These are phyloP conservation scores for Phoxinus phoxinus DNA, from an alignment of 2,113 vertebrate species.

Conservation along the genomic window DNA sequence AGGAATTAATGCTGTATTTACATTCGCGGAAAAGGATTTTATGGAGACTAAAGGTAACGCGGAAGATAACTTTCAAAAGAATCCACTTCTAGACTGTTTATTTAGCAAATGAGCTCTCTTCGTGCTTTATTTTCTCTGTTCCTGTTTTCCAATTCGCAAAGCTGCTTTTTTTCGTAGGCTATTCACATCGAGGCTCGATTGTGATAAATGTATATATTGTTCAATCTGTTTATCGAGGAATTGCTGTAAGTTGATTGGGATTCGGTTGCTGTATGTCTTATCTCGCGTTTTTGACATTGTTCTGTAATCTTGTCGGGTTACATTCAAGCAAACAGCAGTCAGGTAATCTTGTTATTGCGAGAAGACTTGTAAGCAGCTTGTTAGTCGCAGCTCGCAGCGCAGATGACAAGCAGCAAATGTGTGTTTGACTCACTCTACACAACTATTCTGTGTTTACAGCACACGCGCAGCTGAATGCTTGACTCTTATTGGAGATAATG, in stretches of 20 bases:
- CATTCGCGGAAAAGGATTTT: conserved; percentile 39
- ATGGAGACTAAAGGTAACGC: conserved; percentile 56
- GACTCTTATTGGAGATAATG: conserved; percentile 44
- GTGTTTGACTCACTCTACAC: conserved; percentile 21
- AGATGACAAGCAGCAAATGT: conserved; percentile 24
- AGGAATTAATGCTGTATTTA: conserved; percentile 61
- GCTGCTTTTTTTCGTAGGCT: neutral
- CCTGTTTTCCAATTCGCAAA: neutral
- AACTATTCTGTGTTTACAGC: conserved; percentile 32
- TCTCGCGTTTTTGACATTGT: neutral
- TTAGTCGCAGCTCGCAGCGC: conserved; percentile 34
- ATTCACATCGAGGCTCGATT: neutral
- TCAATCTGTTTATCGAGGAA: neutral
- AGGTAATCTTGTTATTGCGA: conserved; percentile 52
- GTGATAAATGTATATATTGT: neutral
- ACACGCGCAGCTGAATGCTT: conserved; percentile 13
- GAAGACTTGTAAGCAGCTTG: conserved; percentile 40
- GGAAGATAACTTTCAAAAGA: conserved; percentile 33
- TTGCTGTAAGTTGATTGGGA: neutral
- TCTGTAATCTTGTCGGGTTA: conserved; percentile 31
- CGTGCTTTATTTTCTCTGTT: neutral
- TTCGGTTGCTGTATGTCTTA: neutral
- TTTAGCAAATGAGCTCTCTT: neutral
- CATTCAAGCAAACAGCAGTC: conserved; percentile 37
- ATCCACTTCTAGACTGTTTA: conserved; percentile 29